Evolutionary conservation across 2,113 vertebrate species (phyloP).

Genomic region (Vicugna pacos): DNA sequence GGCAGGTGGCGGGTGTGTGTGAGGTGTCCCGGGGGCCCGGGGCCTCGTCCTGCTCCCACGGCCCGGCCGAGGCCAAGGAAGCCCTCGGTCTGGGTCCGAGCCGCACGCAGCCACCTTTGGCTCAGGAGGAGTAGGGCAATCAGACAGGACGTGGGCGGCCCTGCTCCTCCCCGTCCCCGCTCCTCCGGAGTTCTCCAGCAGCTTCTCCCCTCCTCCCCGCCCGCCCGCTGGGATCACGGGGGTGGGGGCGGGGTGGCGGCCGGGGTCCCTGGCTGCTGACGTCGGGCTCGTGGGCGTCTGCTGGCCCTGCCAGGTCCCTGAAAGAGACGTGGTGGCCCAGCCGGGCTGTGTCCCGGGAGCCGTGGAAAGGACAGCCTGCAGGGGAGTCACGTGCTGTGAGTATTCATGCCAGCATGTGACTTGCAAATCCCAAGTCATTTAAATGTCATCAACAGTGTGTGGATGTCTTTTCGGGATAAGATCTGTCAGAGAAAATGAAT

Average conservation of each 20-base stretch:
- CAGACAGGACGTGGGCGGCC: not conserved
- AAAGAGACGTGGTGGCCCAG: not conserved
- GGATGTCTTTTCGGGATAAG: slow-evolving; percentile 71
- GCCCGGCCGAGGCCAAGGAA: not conserved
- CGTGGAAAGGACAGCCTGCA: accelerated
- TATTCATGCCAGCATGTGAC: slow-evolving; percentile 80
- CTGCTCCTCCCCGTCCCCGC: accelerated
- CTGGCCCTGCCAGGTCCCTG: not conserved
- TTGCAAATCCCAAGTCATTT: slow-evolving; percentile 83
- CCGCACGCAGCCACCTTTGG: not conserved
- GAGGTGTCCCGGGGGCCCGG: accelerated
- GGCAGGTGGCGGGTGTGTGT: not conserved
- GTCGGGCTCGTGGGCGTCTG: not conserved
- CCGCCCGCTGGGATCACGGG: accelerated
- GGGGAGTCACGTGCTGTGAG: slow-evolving; percentile 54
- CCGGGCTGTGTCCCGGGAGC: not conserved
- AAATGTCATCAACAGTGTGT: slow-evolving; percentile 76
- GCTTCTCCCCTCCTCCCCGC: not conserved
- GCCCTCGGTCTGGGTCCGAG: not conserved
- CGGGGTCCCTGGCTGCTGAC: not conserved
- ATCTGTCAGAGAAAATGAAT: slow-evolving; percentile 79
- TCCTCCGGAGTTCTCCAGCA: too few relatives aligned
- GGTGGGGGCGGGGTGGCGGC: accelerated
- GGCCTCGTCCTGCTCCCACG: not conserved
- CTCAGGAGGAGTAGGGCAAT: not conserved